Evolutionary conservation across 1,140 invertebrate genomes (phyloP).

Genomic region (Megathymus violae): DNA sequence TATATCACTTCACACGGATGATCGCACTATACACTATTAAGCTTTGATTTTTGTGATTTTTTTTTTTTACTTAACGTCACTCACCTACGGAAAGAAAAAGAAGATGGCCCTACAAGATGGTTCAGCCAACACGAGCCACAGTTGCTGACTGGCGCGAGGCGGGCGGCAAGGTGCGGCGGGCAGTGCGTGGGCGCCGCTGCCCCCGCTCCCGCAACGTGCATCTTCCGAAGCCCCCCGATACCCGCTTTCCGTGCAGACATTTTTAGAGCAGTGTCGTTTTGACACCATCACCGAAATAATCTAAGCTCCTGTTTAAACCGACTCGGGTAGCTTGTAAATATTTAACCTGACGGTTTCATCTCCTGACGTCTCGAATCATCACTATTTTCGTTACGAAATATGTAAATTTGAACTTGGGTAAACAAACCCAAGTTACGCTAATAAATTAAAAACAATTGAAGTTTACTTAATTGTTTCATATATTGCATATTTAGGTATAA

Average conservation of each 20-base stretch:
- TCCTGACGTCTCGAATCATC: neutral
- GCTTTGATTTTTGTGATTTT: conserved; percentile 40
- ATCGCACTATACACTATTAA: conserved; percentile 51
- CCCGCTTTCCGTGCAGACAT: conserved; percentile 60
- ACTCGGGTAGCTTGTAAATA: conserved; percentile 60
- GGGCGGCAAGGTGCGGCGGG: conserved; percentile 76
- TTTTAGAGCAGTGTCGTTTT: conserved; percentile 81
- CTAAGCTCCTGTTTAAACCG: conserved; percentile 50
- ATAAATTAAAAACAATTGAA: neutral
- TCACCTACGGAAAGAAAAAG: conserved; percentile 81
- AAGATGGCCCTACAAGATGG: conserved; percentile 78
- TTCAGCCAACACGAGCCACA: conserved; percentile 82
- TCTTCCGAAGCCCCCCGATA: conserved; percentile 35
- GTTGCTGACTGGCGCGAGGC: conserved; percentile 78
- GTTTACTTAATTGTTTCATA: neutral
- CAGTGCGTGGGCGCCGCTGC: conserved; percentile 73
- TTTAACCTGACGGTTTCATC: conserved; percentile 27
- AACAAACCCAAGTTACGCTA: neutral
- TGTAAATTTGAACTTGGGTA: neutral
- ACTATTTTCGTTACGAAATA: conserved; percentile 16
- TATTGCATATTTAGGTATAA: neutral
- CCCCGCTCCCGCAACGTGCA: no score
- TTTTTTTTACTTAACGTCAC: conserved; percentile 66
- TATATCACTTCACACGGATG: conserved; percentile 73
- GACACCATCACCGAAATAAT: conserved; percentile 81